Evolutionary conservation across 1,140 invertebrate species (phyloP).

Genomic region (Drosophila virilis): DNA sequence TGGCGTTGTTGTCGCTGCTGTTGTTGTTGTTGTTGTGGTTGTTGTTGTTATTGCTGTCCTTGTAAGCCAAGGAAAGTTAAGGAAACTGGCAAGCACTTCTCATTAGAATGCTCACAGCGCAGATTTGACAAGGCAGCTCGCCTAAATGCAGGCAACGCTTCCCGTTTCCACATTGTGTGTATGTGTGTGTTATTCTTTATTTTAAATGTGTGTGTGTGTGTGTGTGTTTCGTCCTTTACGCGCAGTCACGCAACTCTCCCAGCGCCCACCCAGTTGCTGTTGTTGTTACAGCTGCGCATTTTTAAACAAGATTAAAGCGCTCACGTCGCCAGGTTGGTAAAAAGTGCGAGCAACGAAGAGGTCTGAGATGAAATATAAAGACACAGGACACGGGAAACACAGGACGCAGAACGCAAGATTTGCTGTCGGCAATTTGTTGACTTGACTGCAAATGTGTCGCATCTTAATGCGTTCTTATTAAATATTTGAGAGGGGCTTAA

Average conservation of each 20-base stretch:
- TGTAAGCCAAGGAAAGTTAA: conserved; percentile 51
- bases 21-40: not conserved
- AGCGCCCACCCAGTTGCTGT: conserved; percentile 34
- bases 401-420: conserved; percentile 26
- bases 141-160: conserved; percentile 68
- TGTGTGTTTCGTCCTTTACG: conserved; percentile 10
- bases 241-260: conserved; percentile 28
- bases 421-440: conserved; percentile 78
- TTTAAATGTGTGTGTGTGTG: not conserved
- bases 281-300: conserved; percentile 74
- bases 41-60: conserved; percentile 36
- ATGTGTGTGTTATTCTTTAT: not conserved
- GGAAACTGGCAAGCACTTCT: conserved; percentile 60
- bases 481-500: conserved; percentile 57
- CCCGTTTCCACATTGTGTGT: conserved; percentile 6
- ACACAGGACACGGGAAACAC: conserved; percentile 8
- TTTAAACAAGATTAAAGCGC: conserved; percentile 81
- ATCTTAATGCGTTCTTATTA: conserved; percentile 75
- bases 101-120: conserved; percentile 76
- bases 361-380: conserved; percentile 18
- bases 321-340: conserved; percentile 66
- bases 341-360: not conserved
- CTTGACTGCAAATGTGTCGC: conserved; percentile 78
- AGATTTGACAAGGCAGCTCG: conserved; percentile 72
- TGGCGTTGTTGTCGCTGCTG: conserved; percentile 6